Conservation (phyloP, 2,888 invertebrate species). For the Marronus borbonicus region DNA sequence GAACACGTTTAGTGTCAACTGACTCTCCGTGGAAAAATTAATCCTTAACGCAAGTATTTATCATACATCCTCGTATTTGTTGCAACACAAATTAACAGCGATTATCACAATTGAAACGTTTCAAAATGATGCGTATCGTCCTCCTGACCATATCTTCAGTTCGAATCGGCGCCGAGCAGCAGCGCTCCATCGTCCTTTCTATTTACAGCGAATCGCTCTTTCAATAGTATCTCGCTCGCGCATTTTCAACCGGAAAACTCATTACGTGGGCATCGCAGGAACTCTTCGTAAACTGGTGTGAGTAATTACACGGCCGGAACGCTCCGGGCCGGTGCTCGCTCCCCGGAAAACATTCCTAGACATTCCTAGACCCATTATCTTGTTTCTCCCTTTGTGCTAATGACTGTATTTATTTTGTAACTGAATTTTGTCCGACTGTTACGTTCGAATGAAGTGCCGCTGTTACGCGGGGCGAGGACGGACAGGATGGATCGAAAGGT, state of each 20-base stretch:
- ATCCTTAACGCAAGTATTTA: too few species aligned
- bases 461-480: neutral
- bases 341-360: constrained; percentile 35
- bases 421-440: constrained; percentile 34
- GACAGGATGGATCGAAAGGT: neutral
- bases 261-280: constrained; percentile 38
- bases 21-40: too few species aligned
- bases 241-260: constrained; percentile 39
- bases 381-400: constrained; percentile 39
- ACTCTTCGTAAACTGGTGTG: constrained; percentile 25
- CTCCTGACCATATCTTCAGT: neutral
- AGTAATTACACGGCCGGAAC: constrained; percentile 38
- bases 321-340: constrained; percentile 6
- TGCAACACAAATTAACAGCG: neutral
- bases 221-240: neutral
- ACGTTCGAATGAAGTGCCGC: neutral
- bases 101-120: constrained; percentile 40
- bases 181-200: neutral
- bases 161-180: constrained; percentile 6
- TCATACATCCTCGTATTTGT: neutral
- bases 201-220: neutral
- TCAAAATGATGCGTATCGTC: constrained; percentile 11
- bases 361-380: constrained; percentile 39
- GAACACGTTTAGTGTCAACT: too few species aligned
- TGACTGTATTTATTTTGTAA: constrained; percentile 45